A percentile compares a stretch with the other conserved stretches of the same genome.
Conservation (phyloP, 2,888 invertebrate genomes). For the Andrena bicolor region DNA sequence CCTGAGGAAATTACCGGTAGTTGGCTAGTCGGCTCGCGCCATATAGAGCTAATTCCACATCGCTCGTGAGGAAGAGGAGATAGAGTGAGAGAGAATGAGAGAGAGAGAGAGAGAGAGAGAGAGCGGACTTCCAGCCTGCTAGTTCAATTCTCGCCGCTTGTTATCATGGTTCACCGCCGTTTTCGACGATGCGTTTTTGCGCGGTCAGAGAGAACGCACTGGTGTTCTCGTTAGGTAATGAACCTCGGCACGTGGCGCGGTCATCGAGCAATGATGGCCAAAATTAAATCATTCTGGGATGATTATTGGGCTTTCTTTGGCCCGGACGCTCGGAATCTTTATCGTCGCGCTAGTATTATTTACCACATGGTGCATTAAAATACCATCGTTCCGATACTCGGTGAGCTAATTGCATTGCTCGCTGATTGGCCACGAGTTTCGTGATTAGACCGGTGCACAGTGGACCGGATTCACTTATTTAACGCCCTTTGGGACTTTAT, state of each 20-base stretch:
- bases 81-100: too few species aligned
- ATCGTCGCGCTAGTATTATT: neutral
- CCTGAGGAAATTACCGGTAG: conserved; percentile 76
- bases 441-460: neutral
- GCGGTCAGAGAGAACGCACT: neutral
- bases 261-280: neutral
- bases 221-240: neutral
- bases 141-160: conserved; percentile 41
- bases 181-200: conserved; percentile 33
- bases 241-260: neutral
- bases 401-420: neutral
- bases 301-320: neutral
- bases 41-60: conserved; percentile 50
- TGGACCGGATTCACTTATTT: too few species aligned
- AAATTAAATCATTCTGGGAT: neutral
- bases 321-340: neutral
- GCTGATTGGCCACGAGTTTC: neutral
- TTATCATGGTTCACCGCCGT: conserved; percentile 24
- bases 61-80: neutral
- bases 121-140: conserved; percentile 29
- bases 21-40: conserved; percentile 60
- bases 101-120: neutral
- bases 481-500: too few species aligned
- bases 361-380: neutral
- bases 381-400: neutral